These are phyloP conservation scores for Astur gentilis DNA, from an alignment of 2,113 vertebrate species.

Conservation along the genomic window DNA sequence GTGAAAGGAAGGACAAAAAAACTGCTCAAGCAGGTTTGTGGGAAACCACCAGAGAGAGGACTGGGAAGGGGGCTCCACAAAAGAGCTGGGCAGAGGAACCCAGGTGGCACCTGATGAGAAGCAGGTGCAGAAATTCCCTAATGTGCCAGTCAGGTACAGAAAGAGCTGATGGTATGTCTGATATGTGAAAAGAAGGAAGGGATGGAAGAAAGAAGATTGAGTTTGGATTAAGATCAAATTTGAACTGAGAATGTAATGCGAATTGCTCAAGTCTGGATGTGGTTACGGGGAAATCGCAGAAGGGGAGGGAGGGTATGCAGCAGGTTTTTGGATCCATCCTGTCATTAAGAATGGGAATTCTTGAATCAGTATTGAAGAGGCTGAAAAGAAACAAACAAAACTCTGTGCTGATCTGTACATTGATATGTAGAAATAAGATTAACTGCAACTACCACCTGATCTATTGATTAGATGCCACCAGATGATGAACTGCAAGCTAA, in stretches of 20 bases:
- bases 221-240: background rate
- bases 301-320: background rate
- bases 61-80: background rate
- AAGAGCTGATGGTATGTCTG: background rate
- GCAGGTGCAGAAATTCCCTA: background rate
- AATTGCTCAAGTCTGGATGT: background rate
- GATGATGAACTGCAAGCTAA: constrained; percentile 49
- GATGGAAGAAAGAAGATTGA: background rate
- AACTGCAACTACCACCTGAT: constrained; percentile 46
- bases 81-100: background rate
- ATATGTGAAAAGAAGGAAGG: background rate
- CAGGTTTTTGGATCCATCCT: background rate
- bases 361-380: background rate
- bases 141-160: background rate
- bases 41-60: background rate
- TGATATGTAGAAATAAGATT: constrained; percentile 52
- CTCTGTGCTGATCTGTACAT: background rate
- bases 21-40: background rate
- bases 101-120: background rate
- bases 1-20: background rate
- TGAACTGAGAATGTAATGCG: background rate
- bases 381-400: constrained; percentile 23
- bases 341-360: background rate
- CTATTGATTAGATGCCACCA: constrained; percentile 56
- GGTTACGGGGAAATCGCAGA: background rate